These are phyloP conservation scores for Anthopleura sola DNA, from an alignment of 64 coral and sea anemone genomes.

Conservation along the genomic window DNA sequence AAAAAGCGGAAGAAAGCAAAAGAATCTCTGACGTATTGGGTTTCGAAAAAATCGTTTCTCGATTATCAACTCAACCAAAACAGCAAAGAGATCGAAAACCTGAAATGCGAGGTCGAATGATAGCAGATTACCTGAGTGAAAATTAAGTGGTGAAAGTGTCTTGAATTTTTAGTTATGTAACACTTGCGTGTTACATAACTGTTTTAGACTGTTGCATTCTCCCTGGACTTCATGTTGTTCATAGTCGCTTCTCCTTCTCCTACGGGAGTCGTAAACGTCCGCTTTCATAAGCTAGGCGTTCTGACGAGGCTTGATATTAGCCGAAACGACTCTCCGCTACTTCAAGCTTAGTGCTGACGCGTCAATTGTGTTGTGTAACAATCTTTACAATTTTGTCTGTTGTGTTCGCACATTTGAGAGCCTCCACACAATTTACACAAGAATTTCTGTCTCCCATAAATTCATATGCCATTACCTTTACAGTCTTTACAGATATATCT, in stretches of 20 bases:
- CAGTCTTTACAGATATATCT: constrained; percentile 54
- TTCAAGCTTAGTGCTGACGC: background rate
- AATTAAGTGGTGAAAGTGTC: constrained; percentile 18
- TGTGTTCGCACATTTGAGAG: constrained; percentile 40
- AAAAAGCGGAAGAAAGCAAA: constrained; percentile 62
- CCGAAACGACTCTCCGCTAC: constrained; percentile 44
- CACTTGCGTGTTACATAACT: background rate
- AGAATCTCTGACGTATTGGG: constrained; percentile 37
- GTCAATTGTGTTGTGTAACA: constrained; percentile 33
- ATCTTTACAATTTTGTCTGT: constrained; percentile 33
- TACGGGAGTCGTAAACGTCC: constrained; percentile 42
- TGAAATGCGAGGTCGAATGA: constrained; percentile 50
- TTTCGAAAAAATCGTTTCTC: constrained; percentile 50
- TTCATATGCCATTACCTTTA: constrained; percentile 21
- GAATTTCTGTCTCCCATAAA: constrained; percentile 17
- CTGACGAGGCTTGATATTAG: constrained; percentile 61
- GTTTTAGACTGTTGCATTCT: background rate
- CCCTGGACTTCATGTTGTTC: background rate
- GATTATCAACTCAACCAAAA: constrained; percentile 40
- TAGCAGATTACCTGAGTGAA: too few relatives aligned
- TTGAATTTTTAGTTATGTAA: background rate
- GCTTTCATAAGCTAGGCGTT: constrained; percentile 47
- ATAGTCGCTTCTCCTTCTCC: constrained; percentile 33
- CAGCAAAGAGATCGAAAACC: constrained; percentile 31
- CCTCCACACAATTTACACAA: too few relatives aligned